Conservation (phyloP, 2,113 vertebrate genomes). For the Ia io region DNA sequence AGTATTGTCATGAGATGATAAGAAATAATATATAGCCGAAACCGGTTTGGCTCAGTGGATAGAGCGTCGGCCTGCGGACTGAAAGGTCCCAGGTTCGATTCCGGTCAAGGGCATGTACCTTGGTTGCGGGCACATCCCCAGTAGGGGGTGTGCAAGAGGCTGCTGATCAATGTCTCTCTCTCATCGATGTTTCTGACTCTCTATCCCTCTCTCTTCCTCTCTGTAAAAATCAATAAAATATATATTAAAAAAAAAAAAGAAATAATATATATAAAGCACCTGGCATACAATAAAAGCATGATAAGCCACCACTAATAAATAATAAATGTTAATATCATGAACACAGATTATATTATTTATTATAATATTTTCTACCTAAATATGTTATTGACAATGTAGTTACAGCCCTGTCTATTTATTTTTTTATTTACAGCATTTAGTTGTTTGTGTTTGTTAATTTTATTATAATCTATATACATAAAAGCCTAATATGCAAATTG, state of each 20-base stretch:
- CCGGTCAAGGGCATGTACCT: no score
- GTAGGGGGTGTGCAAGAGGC: no score
- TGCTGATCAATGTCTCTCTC: no score
- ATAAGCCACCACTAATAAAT: not conserved
- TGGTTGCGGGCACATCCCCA: no score
- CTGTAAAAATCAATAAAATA: no score
- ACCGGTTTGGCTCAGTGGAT: no score
- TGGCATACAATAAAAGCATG: not conserved
- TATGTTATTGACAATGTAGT: not conserved
- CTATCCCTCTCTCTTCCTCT: no score
- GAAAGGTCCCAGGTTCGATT: no score
- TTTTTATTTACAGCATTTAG: not conserved
- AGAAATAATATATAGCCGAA: not conserved
- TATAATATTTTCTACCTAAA: not conserved
- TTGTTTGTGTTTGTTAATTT: not conserved
- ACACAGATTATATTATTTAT: not conserved
- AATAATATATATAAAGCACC: not conserved
- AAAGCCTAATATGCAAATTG: no score
- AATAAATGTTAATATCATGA: not conserved
- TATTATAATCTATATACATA: not conserved
- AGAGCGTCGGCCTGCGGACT: no score
- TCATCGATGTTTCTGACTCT: no score
- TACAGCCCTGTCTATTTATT: not conserved
- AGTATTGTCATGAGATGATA: not conserved
- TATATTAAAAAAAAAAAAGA: no score